Evolutionary conservation across 1,140 invertebrate genomes (phyloP).

Genomic region (Colletes gigas): DNA sequence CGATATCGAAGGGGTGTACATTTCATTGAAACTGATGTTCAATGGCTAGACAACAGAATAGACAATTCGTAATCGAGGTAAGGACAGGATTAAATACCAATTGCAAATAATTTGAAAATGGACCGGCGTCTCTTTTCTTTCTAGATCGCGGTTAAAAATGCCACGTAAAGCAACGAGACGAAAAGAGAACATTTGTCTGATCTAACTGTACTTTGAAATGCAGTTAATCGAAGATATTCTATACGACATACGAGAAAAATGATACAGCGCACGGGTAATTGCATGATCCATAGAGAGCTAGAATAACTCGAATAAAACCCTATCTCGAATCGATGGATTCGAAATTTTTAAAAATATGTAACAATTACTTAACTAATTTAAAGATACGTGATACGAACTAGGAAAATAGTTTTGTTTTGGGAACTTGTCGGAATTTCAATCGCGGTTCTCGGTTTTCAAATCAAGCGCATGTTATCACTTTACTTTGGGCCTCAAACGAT

Average conservation of each 20-base stretch:
- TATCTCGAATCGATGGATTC: background rate
- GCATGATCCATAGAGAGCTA: background rate
- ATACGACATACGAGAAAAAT: background rate
- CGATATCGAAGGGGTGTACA: slow-evolving; percentile 67
- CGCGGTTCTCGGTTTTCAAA: too few species aligned
- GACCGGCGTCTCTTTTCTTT: too few species aligned
- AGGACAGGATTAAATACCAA: background rate
- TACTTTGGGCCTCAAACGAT: too few species aligned
- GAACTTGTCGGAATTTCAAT: too few species aligned
- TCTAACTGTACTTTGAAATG: background rate
- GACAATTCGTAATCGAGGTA: background rate
- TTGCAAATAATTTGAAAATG: background rate
- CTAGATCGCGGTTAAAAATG: background rate
- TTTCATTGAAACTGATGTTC: slow-evolving; percentile 60
- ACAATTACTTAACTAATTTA: too few species aligned
- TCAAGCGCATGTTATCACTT: too few species aligned
- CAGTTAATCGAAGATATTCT: background rate
- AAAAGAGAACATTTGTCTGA: slow-evolving; percentile 1
- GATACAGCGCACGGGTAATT: background rate
- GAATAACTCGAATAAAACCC: background rate
- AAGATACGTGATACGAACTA: too few species aligned
- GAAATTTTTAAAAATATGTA: too few species aligned
- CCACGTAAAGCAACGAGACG: background rate
- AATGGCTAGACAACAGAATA: slow-evolving; percentile 36
- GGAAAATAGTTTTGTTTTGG: too few species aligned